Conservation (phyloP, 2,888 invertebrate genomes). For the Orthosia gothica region DNA sequence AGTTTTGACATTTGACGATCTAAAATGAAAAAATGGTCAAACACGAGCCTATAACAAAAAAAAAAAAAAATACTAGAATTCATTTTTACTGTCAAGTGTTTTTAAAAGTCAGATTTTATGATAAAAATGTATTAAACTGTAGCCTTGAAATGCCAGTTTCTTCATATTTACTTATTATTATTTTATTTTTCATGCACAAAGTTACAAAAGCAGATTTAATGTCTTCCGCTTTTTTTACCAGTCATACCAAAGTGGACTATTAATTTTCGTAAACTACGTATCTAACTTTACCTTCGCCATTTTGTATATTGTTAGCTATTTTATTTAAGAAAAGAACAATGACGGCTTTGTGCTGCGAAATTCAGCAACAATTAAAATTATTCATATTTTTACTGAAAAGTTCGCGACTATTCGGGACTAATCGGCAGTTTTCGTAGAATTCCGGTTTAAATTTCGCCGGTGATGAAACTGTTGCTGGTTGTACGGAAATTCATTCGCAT, state of each 20-base stretch:
- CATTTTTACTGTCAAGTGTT: background rate
- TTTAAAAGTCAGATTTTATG: constrained; percentile 4
- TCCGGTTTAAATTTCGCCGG: constrained; percentile 11
- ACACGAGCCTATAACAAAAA: no score
- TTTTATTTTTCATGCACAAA: no score
- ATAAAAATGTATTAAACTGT: background rate
- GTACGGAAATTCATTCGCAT: background rate
- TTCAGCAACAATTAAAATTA: constrained; percentile 25
- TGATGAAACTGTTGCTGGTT: constrained; percentile 10
- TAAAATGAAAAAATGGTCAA: no score
- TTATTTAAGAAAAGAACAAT: constrained; percentile 19
- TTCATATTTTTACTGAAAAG: constrained; percentile 20
- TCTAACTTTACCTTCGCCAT: background rate
- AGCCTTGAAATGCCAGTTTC: background rate
- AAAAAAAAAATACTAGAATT: no score
- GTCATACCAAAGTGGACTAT: background rate
- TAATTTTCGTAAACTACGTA: background rate
- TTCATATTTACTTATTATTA: background rate
- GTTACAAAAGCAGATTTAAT: no score
- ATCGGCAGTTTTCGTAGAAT: constrained; percentile 8
- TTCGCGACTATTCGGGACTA: background rate
- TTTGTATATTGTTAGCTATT: constrained; percentile 9
- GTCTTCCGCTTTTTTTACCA: no score
- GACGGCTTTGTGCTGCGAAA: constrained; percentile 10
- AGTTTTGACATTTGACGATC: background rate